Evolutionary conservation across 2,797 vertebrate genomes (phyloP), one percentile per base, ranked within the genome.

Genomic region (Acrossocheilus fasciatus): DNA sequence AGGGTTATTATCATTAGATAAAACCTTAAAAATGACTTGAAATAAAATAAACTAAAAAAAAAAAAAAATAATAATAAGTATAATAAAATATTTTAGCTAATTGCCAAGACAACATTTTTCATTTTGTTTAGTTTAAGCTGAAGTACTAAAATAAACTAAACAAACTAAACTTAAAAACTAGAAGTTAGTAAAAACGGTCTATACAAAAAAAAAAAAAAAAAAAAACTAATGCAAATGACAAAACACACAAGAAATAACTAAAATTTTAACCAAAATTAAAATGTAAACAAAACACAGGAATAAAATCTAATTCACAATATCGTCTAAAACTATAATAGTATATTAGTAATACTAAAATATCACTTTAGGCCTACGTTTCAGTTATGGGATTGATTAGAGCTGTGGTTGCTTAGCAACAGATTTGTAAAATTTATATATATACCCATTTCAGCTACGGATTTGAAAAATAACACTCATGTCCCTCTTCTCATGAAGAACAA

Each of bases 401-500:
- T 57, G 45, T 77, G 11, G 52, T 57, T 77, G 52, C 75, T 57
- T 23, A 76, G 30, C 18, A 77, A 76, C 74, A 36, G 4, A 34
- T 23, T 39, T 23, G 5, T 77, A 36, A 14, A 77, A 34, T 45
- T 39, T 39, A 6, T 39, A 39, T 30, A 39, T 26, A 26, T 26
- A 43, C n/a, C 39, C 70, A 73, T n/a, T 30, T 75, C n/a, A 30
- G 72, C 74, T 36, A 36, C 18, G 0, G 26, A 74, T 17, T 74
- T 76, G 17, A 23, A 76, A 54, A 54, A 54, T 36, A 54, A 39
- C 30, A 36, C 18, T 57, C n/a, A 50, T 70, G 9, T 9, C 18
- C 68, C 73, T 73, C 23, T 45, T 47, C 23, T 17, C 12, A 7
- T 20, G 73, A 20, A 57, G 17, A 77, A 57, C 50, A 39, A 54